Evolutionary conservation across 2,113 vertebrate species (phyloP).

Genomic region (Lasiurus borealis): DNA sequence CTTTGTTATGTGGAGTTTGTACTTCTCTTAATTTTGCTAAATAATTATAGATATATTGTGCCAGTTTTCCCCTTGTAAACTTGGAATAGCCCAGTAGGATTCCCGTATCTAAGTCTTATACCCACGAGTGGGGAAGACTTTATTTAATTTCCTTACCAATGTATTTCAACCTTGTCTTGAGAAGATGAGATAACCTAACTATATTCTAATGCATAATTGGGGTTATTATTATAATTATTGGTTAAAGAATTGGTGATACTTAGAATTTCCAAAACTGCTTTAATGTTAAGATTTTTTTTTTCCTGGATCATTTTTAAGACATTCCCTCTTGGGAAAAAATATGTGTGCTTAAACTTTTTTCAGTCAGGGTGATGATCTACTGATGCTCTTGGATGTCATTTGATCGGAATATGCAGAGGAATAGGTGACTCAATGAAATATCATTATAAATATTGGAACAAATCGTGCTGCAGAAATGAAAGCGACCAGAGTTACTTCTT

Average conservation of each 20-base stretch:
- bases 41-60: not conserved
- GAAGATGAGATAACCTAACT: conserved; percentile 42
- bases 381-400: conserved; percentile 80
- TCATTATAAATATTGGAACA: conserved; percentile 74
- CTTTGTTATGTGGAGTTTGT: conserved; percentile 33
- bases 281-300: conserved; percentile 67
- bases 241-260: conserved; percentile 39
- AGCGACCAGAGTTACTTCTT: conserved; percentile 65
- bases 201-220: conserved; percentile 46
- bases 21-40: conserved; percentile 53
- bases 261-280: conserved; percentile 64
- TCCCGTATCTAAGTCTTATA: not conserved
- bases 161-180: conserved; percentile 47
- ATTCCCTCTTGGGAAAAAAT: conserved; percentile 80
- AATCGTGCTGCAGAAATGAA: conserved; percentile 68
- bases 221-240: conserved; percentile 1
- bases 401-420: conserved; percentile 79
- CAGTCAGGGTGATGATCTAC: conserved; percentile 82
- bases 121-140: not conserved
- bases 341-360: conserved; percentile 82
- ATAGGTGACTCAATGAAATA: conserved; percentile 79
- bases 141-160: conserved; percentile 55
- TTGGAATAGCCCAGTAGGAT: not conserved
- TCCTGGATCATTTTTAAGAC: conserved; percentile 78
- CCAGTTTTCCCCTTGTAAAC: not conserved